Base-by-base conservation (phyloP, 2,888 invertebrate genomes). In the Diaprepes abbreviatus region DNA sequence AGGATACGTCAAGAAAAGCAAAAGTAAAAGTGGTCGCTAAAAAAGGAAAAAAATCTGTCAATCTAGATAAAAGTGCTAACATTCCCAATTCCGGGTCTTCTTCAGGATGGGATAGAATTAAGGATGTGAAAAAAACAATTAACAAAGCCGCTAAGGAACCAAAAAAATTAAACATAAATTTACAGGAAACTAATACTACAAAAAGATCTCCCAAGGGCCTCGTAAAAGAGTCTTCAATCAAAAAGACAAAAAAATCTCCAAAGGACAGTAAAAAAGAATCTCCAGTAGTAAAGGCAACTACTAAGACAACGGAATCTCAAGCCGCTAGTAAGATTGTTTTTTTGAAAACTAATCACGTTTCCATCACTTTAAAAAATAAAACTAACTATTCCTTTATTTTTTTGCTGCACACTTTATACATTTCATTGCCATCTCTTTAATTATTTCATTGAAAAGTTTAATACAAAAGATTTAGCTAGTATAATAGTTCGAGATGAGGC, bases 161-260 rank as follows among this genome's bases (percentile, higher is more conserved):
- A 3, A 65, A 66, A 66, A 59, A 65, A 54, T 24, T 70, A 60
- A 59, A 70, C 9, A 70, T 70, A 50, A 38, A 17, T 60, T 43
- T 66, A 36, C 65, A 66, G 31, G 48, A 57, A 48, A 31, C 9
- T 31, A 17, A 5, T 9, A 36, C 7, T 38, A 43, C 6, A 14
- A 57, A 45, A n/a, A 62, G 57, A 31, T 54, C 62, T 43, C 6
- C 28, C 14, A 35, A 10, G 9, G 16, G 31, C 21, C 16, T 2
- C 3, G 17, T 6, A 19, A 54, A 54, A 17, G 17, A 45, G 17
- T 28, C 31, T 14, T 24, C 43, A 36, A 24, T n/a, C 3, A 1
- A 10, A 52, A 45, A 33, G 33, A 17, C 33, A 45, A 48, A 60
- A 28, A 35, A n/a, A 35, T 35, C 21, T 9, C 12, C 21, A 31